Conservation (phyloP, 30 jellyfish, hydroid and myxozoan species). For the Hydractinia echinata region DNA sequence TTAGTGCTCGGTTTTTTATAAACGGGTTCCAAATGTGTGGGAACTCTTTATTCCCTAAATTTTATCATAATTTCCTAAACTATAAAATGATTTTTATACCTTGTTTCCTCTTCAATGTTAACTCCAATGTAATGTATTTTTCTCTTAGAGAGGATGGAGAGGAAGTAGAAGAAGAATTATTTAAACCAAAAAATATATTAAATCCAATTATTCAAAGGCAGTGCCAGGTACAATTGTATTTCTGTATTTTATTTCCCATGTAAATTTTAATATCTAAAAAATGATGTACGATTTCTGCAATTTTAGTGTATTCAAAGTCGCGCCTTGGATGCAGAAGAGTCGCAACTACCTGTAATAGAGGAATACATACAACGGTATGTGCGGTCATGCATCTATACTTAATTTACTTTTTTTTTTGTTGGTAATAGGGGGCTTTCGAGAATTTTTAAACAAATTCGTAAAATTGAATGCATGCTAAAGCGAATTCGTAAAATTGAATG, state of each 20-base stretch:
- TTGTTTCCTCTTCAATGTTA: no score
- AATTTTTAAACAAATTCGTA: no score
- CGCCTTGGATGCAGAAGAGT: constrained; percentile 72
- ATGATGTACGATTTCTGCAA: background rate
- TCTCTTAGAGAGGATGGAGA: constrained; percentile 37
- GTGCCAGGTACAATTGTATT: constrained; percentile 52
- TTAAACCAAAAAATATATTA: constrained; percentile 51
- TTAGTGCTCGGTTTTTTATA: no score
- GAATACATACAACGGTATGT: constrained; percentile 66
- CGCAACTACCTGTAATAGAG: constrained; percentile 55
- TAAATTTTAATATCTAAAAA: background rate
- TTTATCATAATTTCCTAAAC: no score
- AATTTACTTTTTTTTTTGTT: no score
- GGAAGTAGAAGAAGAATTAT: constrained; percentile 47
- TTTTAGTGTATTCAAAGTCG: constrained; percentile 79
- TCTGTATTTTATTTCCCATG: background rate
- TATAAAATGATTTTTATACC: no score
- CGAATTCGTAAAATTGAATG: no score
- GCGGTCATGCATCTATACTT: background rate
- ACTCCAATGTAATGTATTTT: constrained; percentile 2
- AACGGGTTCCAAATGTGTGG: no score
- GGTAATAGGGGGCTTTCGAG: no score
- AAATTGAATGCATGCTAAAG: no score
- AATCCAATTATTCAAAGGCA: constrained; percentile 82
- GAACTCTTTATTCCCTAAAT: no score